These are phyloP conservation scores for Cantharis nigra DNA, from an alignment of 2,888 invertebrate species.

Conservation along the genomic window DNA sequence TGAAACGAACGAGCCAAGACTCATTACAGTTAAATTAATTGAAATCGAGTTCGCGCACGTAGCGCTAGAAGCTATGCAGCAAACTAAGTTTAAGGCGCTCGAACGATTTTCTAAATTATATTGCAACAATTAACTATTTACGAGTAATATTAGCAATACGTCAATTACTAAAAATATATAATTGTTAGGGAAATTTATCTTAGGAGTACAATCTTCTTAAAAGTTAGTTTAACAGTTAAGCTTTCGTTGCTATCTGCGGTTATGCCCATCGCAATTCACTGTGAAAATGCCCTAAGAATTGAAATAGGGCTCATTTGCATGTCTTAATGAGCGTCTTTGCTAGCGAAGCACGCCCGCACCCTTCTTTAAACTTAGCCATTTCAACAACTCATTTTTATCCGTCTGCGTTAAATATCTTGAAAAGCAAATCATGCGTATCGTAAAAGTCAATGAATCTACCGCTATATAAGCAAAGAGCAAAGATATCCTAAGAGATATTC, in stretches of 20 bases:
- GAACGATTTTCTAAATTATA: slow-evolving; percentile 28
- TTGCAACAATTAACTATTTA: slow-evolving; percentile 31
- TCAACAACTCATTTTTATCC: slow-evolving; percentile 50
- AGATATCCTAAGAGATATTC: slow-evolving; percentile 34
- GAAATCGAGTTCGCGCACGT: slow-evolving; percentile 36
- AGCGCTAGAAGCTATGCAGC: slow-evolving; percentile 29
- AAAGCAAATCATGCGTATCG: slow-evolving; percentile 40
- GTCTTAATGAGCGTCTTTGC: slow-evolving; percentile 55
- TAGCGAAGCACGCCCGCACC: slow-evolving; percentile 48
- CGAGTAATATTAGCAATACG: not conserved
- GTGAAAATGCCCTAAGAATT: slow-evolving; percentile 54
- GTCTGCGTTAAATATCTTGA: slow-evolving; percentile 43
- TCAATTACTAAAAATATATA: not conserved
- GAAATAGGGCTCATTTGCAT: slow-evolving; percentile 56
- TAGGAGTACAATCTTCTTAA: not conserved
- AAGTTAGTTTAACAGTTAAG: slow-evolving; percentile 24
- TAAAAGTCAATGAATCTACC: slow-evolving; percentile 31
- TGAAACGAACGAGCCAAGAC: slow-evolving; percentile 20
- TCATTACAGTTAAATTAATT: slow-evolving; percentile 38
- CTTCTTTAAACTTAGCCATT: slow-evolving; percentile 43
- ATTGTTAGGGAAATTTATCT: not conserved
- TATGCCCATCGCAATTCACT: slow-evolving; percentile 48
- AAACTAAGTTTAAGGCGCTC: slow-evolving; percentile 27
- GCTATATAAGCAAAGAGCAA: slow-evolving; percentile 4
- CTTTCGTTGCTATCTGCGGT: slow-evolving; percentile 40